Base-by-base conservation (phyloP, 2,113 vertebrate genomes). In the Chionodraco myersi region DNA sequence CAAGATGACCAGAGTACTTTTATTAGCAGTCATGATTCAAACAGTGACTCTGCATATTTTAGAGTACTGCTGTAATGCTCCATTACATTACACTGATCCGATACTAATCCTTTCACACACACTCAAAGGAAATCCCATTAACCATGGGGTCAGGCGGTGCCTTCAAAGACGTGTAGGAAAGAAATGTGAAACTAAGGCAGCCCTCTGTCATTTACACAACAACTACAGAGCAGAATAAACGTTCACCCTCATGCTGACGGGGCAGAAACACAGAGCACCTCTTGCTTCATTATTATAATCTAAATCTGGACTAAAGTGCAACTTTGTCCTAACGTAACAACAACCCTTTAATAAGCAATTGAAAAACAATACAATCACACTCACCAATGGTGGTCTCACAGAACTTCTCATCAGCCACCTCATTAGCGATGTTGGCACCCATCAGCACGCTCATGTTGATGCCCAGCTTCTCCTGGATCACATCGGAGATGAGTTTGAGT, bases 371-470 rank as follows among this genome's bases (percentile, higher is more conserved):
- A 11, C 7, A 44, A 75, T 56, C 5, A 26, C 10, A 79, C 94
- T 97, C 86, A 99, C 98, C 98, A 0, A 99, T 98, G 75, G 98
- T 99, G 15, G 98, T 98, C 89, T 99, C 98, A 44, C 98, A 99
- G 93, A 99, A 99, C 90, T 99, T 98, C 87, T 95, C 97, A 7
- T 96, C 97, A 8, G 98, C 98, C 86, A 99, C 98, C 80, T 99
- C 98, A 0, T 71, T 97, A 83, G 98, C 98, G 23, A 99, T 97
- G 89, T 99, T 99, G 88, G 98, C 98, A 2, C 98, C 98, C 97
- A 99, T 99, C 76, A 99, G 93, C 84, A 99, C 97, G 0, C 92
- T 97, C 94, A 98, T 95, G 54, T 94, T 93, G 75, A 99, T 98
- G 26, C 96, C 95, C 3, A 99, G 94, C 75, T 93, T 95, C 75